Base-by-base conservation (phyloP, 2,113 vertebrate species). In the Sigmodon hispidus region DNA sequence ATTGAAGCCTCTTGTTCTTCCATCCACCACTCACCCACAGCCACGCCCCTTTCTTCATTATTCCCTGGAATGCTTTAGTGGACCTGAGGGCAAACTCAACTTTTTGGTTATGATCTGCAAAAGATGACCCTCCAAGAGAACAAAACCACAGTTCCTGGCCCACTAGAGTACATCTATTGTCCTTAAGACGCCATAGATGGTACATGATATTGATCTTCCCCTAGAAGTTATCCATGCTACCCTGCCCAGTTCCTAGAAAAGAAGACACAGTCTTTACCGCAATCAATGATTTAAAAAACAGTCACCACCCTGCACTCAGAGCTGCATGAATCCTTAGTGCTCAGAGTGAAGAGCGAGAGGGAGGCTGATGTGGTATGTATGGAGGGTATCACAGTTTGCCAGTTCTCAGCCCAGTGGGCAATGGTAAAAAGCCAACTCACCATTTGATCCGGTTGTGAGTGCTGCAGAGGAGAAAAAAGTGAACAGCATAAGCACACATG, bases 381-480 rank as follows among this genome's bases (percentile, higher is more conserved):
- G 43, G 36, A 70, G 75, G 22, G 73, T 40, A 87, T 52, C 31
- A 34, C 0, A 34, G n/a, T 8, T 48, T 19, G 43, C 31, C 45
- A 72, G 36, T 34, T 61, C 70, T 83, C 50, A 24, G 72, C 40
- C 83, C 57, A 45, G 6, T 22, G 29, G 75, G 34, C 94, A 96
- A 88, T 10, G 22, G 57, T 34, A 95, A 76, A 9, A 96, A 84
- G 50, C 75, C 92, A 91, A 98, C 99, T 99, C 98, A 99, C 99
- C 99, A 67, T 98, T 99, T 93, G 99, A 98, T 96, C 99, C 99
- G 61, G 99, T 98, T n/a, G 99, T 98, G 89, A 99, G 98, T 97
- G 98, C 99, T 99, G 98, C 87, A 86, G 94, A 55, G 94, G 97
- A 93, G 97, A 96, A 97, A 93, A 96, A 4, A 96, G 67, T 16